A percentile compares a stretch with the other conserved stretches of the same genome.
phyloP scores from a whole-genome alignment of 23 tunicate genomes.

The Styela plicata region DNA sequence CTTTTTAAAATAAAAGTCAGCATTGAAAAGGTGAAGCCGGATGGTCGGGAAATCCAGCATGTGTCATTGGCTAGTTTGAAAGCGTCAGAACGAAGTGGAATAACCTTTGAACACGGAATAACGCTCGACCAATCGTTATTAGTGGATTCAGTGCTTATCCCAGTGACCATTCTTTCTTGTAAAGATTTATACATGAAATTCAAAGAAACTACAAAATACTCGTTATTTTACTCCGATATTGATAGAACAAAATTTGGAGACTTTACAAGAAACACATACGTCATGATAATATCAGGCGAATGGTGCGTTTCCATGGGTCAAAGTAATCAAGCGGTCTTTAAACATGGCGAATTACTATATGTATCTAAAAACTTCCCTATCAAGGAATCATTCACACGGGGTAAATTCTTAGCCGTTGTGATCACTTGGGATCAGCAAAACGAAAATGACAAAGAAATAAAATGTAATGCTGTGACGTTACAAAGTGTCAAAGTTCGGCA shows the following conservation, averaged over 20 bases:
- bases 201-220: neutral
- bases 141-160: constrained; percentile 14
- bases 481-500: neutral
- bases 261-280: neutral
- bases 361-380: constrained; percentile 20
- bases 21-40: neutral
- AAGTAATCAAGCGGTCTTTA: neutral
- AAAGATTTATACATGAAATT: constrained; percentile 21
- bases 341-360: constrained; percentile 35
- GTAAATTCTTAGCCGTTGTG: neutral
- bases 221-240: constrained; percentile 1
- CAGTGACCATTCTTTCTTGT: constrained; percentile 31
- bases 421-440: constrained; percentile 3
- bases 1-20: neutral
- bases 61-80: constrained; percentile 28
- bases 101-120: neutral
- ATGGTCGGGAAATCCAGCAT: neutral
- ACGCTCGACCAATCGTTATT: neutral
- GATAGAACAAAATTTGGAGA: neutral
- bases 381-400: neutral
- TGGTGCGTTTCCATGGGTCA: constrained; percentile 11
- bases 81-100: neutral
- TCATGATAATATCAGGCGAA: constrained; percentile 20
- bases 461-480: neutral
- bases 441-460: neutral